A percentile compares a stretch with the other conserved stretches of the same genome.
Evolutionary conservation across 2,797 vertebrate genomes (phyloP).

Genomic region (Prunella strophiata): DNA sequence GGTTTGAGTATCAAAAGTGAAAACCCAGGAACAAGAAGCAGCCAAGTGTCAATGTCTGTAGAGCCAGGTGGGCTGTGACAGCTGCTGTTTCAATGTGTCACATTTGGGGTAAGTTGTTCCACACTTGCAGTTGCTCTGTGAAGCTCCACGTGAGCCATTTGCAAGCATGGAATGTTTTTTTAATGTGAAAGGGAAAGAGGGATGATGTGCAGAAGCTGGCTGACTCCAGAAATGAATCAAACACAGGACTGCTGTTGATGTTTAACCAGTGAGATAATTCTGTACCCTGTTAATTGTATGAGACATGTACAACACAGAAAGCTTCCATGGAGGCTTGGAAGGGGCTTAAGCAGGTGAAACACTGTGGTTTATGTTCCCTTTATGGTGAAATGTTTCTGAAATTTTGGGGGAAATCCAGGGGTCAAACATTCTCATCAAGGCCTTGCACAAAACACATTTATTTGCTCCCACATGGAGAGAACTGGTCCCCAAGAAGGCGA

Average conservation of each 20-base stretch:
- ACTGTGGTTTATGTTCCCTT: neutral
- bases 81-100: neutral
- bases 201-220: neutral
- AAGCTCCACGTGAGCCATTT: neutral
- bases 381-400: neutral
- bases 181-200: neutral
- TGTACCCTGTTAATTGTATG: neutral
- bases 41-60: neutral
- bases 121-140: neutral
- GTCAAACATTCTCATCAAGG: neutral
- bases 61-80: conserved; percentile 31
- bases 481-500: neutral
- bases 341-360: neutral
- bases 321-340: neutral
- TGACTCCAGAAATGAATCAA: neutral
- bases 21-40: neutral
- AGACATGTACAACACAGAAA: neutral
- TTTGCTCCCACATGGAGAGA: neutral
- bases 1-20: neutral
- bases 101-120: neutral
- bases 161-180: neutral
- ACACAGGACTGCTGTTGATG: neutral
- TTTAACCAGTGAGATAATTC: neutral
- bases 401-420: neutral
- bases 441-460: neutral